Conservation (phyloP, 2,113 vertebrate species). For the Azemiops feae region DNA sequence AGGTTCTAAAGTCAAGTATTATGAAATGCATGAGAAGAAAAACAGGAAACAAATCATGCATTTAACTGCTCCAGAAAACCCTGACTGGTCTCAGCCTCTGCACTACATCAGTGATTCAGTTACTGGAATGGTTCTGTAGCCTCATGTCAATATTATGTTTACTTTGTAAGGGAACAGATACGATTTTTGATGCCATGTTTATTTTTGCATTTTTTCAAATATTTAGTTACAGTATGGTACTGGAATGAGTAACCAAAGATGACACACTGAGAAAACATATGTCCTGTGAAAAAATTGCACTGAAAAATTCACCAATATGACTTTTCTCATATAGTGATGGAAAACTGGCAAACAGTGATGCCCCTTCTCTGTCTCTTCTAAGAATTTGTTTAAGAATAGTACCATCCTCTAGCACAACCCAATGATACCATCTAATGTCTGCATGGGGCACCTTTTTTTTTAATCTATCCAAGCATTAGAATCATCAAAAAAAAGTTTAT, state of each 20-base stretch:
- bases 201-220: background rate
- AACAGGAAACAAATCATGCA: conserved; percentile 1
- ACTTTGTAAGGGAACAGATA: background rate
- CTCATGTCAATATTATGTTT: background rate
- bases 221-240: background rate
- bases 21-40: background rate
- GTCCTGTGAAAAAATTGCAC: background rate
- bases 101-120: conserved; percentile 14
- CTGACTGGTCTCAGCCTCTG: background rate
- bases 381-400: background rate
- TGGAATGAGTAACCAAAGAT: background rate
- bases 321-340: background rate
- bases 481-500: background rate
- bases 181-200: background rate
- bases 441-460: background rate
- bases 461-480: background rate
- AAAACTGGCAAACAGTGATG: background rate
- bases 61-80: background rate
- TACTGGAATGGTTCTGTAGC: conserved; percentile 16
- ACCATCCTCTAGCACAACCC: background rate
- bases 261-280: background rate
- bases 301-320: background rate
- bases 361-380: background rate
- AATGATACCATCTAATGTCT: background rate
- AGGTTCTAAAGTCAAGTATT: background rate